These are phyloP conservation scores for Urocitellus parryii DNA, from an alignment of 2,113 vertebrate species.

Conservation along the genomic window DNA sequence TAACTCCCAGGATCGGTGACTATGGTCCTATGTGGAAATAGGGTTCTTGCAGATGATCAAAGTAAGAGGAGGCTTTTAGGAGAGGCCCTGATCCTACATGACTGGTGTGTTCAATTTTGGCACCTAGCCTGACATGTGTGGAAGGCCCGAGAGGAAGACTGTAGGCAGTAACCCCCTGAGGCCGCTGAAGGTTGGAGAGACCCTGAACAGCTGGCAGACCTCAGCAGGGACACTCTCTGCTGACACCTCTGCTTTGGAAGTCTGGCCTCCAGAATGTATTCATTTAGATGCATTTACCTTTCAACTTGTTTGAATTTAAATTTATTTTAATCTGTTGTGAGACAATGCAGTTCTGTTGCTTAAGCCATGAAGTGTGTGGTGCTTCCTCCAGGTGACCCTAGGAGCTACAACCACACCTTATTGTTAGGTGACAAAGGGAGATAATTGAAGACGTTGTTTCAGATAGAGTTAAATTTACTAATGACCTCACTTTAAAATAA, in stretches of 20 bases:
- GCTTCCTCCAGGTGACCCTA: background rate
- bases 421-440: background rate
- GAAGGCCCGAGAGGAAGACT: background rate
- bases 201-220: accelerated
- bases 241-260: background rate
- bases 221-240: background rate
- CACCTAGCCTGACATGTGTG: accelerated
- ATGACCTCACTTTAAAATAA: background rate
- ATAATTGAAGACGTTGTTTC: background rate
- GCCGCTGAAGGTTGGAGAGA: background rate
- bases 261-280: background rate
- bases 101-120: background rate
- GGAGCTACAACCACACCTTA: accelerated
- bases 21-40: background rate
- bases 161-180: accelerated
- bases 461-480: background rate
- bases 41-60: background rate
- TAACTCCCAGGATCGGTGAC: background rate
- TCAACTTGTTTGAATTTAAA: background rate
- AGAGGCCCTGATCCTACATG: background rate
- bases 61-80: background rate
- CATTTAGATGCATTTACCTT: background rate
- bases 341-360: background rate
- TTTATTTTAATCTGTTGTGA: background rate
- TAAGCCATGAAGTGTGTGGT: background rate